Evolutionary conservation across 2,888 invertebrate species (phyloP).

Genomic region (Cataglyphis rosenhaueri): DNA sequence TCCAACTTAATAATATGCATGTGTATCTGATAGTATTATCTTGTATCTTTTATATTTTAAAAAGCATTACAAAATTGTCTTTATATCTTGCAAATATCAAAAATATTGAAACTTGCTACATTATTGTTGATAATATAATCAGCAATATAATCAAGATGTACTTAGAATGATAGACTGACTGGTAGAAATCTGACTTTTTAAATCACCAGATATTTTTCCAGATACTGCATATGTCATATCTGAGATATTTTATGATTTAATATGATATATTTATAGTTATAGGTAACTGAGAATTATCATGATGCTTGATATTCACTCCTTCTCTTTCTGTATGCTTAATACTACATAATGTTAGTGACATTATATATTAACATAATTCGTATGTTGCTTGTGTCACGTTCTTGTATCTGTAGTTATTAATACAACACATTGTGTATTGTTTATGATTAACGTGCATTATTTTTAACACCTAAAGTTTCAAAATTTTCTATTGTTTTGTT

Average conservation of each 20-base stretch:
- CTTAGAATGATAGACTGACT: slow-evolving; percentile 64
- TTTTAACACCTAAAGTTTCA: slow-evolving; percentile 29
- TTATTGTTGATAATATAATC: slow-evolving; percentile 64
- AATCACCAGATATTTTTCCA: slow-evolving; percentile 35
- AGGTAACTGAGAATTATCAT: slow-evolving; percentile 72
- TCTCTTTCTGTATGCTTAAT: slow-evolving; percentile 85
- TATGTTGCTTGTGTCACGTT: slow-evolving; percentile 77
- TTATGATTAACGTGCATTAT: slow-evolving; percentile 66
- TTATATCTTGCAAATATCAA: slow-evolving; percentile 18
- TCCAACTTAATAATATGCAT: slow-evolving; percentile 63
- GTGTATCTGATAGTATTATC: slow-evolving; percentile 45
- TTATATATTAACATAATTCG: slow-evolving; percentile 68
- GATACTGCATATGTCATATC: slow-evolving; percentile 61
- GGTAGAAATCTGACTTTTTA: slow-evolving; percentile 53
- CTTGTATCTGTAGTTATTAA: slow-evolving; percentile 67
- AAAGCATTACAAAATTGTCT: slow-evolving; percentile 49
- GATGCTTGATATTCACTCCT: slow-evolving; percentile 85
- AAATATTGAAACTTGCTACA: slow-evolving; percentile 44
- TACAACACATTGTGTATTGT: slow-evolving; percentile 72
- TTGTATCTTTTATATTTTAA: slow-evolving; percentile 41
- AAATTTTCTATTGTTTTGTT: slow-evolving; percentile 48
- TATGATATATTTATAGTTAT: slow-evolving; percentile 64
- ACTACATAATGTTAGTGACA: slow-evolving; percentile 80
- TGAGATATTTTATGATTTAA: slow-evolving; percentile 52
- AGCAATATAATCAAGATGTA: slow-evolving; percentile 43